Conservation (phyloP, 2,797 vertebrate species). For the Parauchenoglanis ngamensis region DNA sequence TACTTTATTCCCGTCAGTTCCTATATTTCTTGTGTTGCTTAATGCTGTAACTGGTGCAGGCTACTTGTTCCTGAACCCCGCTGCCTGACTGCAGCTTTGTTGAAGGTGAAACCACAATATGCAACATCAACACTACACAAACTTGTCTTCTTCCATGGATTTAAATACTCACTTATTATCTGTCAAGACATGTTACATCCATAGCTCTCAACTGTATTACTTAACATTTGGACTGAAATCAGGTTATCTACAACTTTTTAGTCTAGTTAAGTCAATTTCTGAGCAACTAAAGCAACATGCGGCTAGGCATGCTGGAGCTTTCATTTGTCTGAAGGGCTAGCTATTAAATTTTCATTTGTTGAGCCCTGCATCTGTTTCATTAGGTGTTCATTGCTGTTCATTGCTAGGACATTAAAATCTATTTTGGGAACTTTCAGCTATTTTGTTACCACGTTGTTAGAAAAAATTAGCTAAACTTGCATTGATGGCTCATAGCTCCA, state of each 20-base stretch:
- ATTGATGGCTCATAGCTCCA: background rate
- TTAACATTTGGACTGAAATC: background rate
- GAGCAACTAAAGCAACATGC: background rate
- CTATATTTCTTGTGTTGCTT: background rate
- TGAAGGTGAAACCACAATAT: background rate
- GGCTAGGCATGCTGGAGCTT: background rate
- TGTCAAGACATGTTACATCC: background rate
- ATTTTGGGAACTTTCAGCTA: background rate
- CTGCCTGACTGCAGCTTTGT: background rate
- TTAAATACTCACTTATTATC: background rate
- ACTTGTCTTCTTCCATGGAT: background rate
- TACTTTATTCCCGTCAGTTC: background rate
- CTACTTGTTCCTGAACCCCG: background rate
- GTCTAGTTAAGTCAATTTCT: background rate
- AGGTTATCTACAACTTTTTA: background rate
- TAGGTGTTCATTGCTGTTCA: background rate
- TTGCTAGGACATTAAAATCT: background rate
- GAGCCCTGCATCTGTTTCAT: background rate
- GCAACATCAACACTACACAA: background rate
- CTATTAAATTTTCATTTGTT: conserved; percentile 1
- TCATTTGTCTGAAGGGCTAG: background rate
- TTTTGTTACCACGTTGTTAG: background rate
- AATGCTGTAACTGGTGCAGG: background rate
- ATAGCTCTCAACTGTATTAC: background rate
- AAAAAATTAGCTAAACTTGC: background rate